These are phyloP conservation scores for human (Homo sapiens) DNA, from an alignment of 2,113 vertebrate species.

Conservation along the genomic window GRCh38 chr4:146078001-146078500, in stretches of 20 bases:
- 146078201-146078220: background rate
- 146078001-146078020: background rate
- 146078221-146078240: background rate
- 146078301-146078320: slow-evolving; percentile 4
- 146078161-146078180: slow-evolving; percentile 40
- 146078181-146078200: background rate
- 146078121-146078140: background rate
- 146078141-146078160: slow-evolving; percentile 41
- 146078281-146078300: slow-evolving; percentile 32
- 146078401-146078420: background rate
- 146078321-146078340: slow-evolving; percentile 49
- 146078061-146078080: background rate
- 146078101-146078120: slow-evolving; percentile 46
- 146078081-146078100: background rate
- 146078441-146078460: background rate
- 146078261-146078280: background rate
- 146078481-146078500: background rate
- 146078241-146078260: background rate
- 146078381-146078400: background rate
- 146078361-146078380: background rate
- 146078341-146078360: slow-evolving; percentile 39
- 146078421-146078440: background rate
- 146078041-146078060: background rate
- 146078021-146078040: background rate
- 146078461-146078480: background rate